These are phyloP conservation scores for Pseudopodoces humilis DNA, from an alignment of 2,113 vertebrate genomes.

Conservation along the genomic window DNA sequence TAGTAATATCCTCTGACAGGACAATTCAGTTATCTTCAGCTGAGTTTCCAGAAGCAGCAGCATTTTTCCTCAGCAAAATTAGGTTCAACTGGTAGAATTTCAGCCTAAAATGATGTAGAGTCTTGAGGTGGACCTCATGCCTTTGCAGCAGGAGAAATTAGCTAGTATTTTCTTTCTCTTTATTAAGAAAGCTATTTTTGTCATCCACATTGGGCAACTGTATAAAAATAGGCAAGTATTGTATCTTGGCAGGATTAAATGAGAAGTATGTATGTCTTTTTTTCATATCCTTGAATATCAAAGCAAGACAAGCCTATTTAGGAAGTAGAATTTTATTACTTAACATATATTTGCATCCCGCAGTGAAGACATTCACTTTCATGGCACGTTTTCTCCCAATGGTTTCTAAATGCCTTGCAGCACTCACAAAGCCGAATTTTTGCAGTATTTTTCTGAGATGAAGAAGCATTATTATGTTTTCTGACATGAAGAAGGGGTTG, in stretches of 20 bases:
- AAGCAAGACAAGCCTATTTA: constrained; percentile 61
- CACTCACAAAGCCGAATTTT: not conserved
- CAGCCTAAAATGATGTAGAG: not conserved
- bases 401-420: constrained; percentile 47
- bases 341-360: constrained; percentile 44
- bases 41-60: not conserved
- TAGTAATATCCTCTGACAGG: not conserved
- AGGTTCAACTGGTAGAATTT: not conserved
- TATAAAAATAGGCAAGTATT: constrained; percentile 50
- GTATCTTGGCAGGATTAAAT: constrained; percentile 54
- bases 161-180: not conserved
- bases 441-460: constrained; percentile 8
- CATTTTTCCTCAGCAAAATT: not conserved
- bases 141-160: not conserved
- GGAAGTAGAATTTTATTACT: constrained; percentile 54
- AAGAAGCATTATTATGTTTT: constrained; percentile 13
- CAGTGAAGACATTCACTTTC: constrained; percentile 53
- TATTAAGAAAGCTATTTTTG: constrained; percentile 51
- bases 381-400: constrained; percentile 44
- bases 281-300: constrained; percentile 61
- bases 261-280: constrained; percentile 32
- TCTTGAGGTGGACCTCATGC: not conserved
- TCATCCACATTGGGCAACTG: constrained; percentile 15
- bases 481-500: not conserved
- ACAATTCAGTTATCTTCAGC: not conserved